A percentile compares a stretch with the other conserved stretches of the same genome.
phyloP scores from a whole-genome alignment of 2,797 vertebrate species.

The Nothura maculosa region DNA sequence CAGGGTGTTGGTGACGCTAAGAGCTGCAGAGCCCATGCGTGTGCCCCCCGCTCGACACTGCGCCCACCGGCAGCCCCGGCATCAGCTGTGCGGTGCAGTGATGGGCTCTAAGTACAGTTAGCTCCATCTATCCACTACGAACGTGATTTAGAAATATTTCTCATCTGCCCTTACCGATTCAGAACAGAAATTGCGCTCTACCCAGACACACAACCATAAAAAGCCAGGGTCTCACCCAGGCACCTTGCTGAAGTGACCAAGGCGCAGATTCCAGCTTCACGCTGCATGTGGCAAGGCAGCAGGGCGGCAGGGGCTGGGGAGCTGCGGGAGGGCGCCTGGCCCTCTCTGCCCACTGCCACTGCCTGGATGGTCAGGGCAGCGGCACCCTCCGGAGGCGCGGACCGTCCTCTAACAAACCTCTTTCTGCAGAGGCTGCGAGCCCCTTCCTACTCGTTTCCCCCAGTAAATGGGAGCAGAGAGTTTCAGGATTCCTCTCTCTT shows the following conservation, averaged over 20 bases:
- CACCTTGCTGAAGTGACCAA: not conserved
- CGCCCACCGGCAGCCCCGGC: not conserved
- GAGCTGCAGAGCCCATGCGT: not conserved
- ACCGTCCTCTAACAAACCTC: not conserved
- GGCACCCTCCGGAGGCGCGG: not conserved
- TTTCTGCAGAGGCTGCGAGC: not conserved
- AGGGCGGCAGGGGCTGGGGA: not conserved
- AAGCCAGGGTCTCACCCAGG: not conserved
- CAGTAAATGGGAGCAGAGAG: not conserved
- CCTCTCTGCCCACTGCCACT: not conserved
- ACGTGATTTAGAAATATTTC: not conserved
- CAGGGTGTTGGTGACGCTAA: not conserved
- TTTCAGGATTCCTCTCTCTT: not conserved
- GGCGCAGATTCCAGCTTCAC: not conserved
- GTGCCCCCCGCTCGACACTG: rapidly evolving
- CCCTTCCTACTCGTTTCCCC: rapidly evolving
- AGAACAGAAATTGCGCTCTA: not conserved
- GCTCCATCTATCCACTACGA: not conserved
- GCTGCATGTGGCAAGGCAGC: not conserved
- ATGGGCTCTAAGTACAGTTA: not conserved
- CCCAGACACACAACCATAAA: not conserved
- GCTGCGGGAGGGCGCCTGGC: not conserved
- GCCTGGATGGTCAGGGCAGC: not conserved
- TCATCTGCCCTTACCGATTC: not conserved
- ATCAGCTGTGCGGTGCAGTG: too few relatives aligned